Evolutionary conservation across 2,888 invertebrate species (phyloP), one percentile per base, ranked within the genome.

Genomic region (Clepsis dumicolana): DNA sequence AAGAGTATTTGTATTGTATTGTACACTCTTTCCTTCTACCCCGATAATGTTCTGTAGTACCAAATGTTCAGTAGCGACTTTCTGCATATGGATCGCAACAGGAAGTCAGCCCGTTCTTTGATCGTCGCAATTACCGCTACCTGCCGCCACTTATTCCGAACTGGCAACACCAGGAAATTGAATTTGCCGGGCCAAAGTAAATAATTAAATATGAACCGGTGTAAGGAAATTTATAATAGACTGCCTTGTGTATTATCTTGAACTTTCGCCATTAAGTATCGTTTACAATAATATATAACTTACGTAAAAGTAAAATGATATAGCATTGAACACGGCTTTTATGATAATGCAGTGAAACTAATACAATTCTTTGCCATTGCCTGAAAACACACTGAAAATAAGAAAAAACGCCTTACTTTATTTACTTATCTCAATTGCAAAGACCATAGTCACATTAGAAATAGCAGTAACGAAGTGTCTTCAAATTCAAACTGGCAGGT

Each of bases 41-140:
- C n/a, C n/a, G n/a, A n/a, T n/a, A n/a, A n/a, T n/a, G n/a, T n/a
- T n/a, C n/a, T n/a, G n/a, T 35, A 35, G 35, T 8, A 16, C 8
- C n/a, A 16, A 67, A 67, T 66, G 25, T 48, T 73, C 80, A 85
- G 50, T 60, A 75, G 52, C 81, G 7, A 2, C 72, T 2, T 70
- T 83, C 53, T 81, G 2, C 74, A 0, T 8, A 5, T 12, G 1
- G 7, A 14, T 2, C 70, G 77, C 29, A 25, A 72, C 83, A 85
- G 90, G 89, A 90, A 89, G 89, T 88, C 84, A 76, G 88, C 84
- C 76, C 77, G 82, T 89, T 90, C 91, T 91, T 91, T 91, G 91
- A 91, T 91, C 91, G 86, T 81, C 79, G 77, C 91, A 91, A 91
- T 91, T 91, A 91, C 89, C 84, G 84, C 78, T 65, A 29, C 32